Conservation (phyloP, 2,113 vertebrate genomes). For the Podilymbus podiceps region DNA sequence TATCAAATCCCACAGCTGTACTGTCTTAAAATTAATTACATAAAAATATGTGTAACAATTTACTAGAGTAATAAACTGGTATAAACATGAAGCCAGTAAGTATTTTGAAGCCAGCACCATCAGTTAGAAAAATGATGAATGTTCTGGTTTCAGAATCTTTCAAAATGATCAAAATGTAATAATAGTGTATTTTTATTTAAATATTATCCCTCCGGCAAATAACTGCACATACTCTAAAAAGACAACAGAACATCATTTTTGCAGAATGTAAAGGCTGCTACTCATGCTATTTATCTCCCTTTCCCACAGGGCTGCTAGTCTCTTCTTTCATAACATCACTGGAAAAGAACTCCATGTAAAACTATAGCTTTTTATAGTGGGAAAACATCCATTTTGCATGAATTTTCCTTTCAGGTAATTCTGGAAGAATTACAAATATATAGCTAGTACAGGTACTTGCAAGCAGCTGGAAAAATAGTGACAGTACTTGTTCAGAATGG, state of each 20-base stretch:
- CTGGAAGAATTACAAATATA: background rate
- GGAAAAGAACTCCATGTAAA: background rate
- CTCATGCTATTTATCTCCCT: background rate
- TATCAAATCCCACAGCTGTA: background rate
- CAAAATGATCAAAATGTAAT: background rate
- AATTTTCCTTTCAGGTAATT: background rate
- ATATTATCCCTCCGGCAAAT: background rate
- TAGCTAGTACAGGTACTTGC: background rate
- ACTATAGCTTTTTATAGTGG: background rate
- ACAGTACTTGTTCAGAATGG: background rate
- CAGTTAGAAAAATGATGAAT: background rate
- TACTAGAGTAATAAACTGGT: background rate
- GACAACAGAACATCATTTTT: background rate
- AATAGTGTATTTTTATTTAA: background rate
- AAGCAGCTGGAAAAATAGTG: background rate
- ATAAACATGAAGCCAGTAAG: background rate
- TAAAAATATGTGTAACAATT: background rate
- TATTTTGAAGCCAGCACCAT: background rate
- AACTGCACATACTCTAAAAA: background rate
- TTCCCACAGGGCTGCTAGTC: background rate
- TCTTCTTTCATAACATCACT: background rate
- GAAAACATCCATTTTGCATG: background rate
- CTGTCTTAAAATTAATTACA: background rate
- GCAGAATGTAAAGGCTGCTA: background rate
- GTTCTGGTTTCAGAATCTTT: background rate